These are phyloP conservation scores for Lasioglossum figueresi DNA, from an alignment of 2,888 invertebrate genomes.

Conservation along the genomic window DNA sequence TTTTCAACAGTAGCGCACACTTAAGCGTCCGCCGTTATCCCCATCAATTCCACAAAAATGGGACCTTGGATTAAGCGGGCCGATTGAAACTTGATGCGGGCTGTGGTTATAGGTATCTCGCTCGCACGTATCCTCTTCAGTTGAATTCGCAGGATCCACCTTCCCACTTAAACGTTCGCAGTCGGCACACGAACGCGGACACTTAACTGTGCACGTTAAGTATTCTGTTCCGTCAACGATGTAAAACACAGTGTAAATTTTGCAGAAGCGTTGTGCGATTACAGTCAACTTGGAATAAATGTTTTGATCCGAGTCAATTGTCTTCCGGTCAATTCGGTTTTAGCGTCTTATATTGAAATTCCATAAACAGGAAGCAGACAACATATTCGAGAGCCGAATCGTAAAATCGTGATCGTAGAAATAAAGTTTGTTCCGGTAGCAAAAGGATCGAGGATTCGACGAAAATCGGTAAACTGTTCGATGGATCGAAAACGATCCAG, in stretches of 20 bases:
- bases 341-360: not conserved
- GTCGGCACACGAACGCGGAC: too few species aligned
- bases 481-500: not conserved
- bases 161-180: too few species aligned
- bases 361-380: not conserved
- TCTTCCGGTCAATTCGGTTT: not conserved
- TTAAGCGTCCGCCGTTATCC: too few species aligned
- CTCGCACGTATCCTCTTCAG: too few species aligned
- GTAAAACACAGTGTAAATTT: too few species aligned
- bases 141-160: too few species aligned
- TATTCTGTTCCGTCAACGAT: too few species aligned
- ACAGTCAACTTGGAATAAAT: not conserved
- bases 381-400: not conserved
- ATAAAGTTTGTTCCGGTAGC: too few species aligned
- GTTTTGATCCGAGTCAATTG: not conserved
- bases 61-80: not conserved
- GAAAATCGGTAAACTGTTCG: conserved; percentile 16
- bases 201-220: too few species aligned
- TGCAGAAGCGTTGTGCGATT: not conserved
- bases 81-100: too few species aligned
- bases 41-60: not conserved
- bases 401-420: not conserved
- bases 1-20: not conserved
- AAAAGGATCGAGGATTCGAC: conserved; percentile 1
- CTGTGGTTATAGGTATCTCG: too few species aligned